Base-by-base conservation (phyloP, 92 coral and sea anemone genomes). In the Phenganax stokvisi region DNA sequence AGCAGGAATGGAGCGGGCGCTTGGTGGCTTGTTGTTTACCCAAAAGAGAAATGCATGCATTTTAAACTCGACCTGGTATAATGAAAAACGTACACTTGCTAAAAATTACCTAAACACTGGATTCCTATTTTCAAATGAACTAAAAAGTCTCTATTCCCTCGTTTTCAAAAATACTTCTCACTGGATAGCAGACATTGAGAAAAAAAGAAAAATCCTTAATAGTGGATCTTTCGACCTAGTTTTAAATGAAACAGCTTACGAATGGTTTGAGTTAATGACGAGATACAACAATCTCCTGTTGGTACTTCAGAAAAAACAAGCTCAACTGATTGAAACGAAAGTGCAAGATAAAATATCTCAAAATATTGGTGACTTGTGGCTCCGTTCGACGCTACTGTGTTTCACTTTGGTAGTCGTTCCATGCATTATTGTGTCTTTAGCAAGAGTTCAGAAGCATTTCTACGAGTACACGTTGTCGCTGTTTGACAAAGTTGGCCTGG, bases 1-100 rank as follows among this genome's bases (percentile, higher is more conserved):
- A 57, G 71, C 81, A 13, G 71, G 71, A 6, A n/a, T 77, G 81
- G 81, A 77, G 52, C 63, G 57, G 59, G 81, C 81, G 9, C 81
- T 77, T 61, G 81, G 81, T 12, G 81, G 71, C 6, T 13, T 77
- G 29, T 9, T 59, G 8, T 72, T 51, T 30, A 72, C 51, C n/a
- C 25, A 72, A 25, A 57, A 57, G 1, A 47, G 10, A 3, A 52
- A 72, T 13, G 44, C 13, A n/a, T 37, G 27, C 13, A 9, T 10
- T 8, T 0, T 25, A 12, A 54, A 54, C 77, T 20, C 57, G 17
- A 52, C 31, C 7, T 72, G 57, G 77, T 72, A 72, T 27, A 51
- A 47, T 17, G 77, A 72, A 72, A 72, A 51, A 72, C 57, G 77
- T 51, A 51, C 37, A 7, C 77, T 51, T 17, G 57, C 77, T 17